Evolutionary conservation across 2,797 vertebrate species (phyloP), one percentile per base, ranked within the genome.

Genomic region (Dendrocincla tyrannina): DNA sequence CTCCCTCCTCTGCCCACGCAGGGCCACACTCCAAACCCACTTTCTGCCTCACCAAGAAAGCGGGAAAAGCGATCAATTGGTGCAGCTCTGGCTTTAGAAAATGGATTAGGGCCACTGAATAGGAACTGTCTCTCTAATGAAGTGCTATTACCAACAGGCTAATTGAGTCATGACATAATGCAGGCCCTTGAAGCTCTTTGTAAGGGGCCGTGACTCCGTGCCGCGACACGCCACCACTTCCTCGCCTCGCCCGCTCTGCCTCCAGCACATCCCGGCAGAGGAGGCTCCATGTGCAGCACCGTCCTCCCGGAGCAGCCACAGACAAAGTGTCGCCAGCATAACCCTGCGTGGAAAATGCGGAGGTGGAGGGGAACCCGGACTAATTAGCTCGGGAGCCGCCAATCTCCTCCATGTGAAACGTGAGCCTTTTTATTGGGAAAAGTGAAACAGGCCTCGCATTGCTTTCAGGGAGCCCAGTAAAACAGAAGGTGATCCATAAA

Each of bases 331-430:
- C 98, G 98, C 98, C 98, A 98, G 95, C 91, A 84, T 97, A 98
- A 98, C 98, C 98, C 98, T 97, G 98, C 97, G 97, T 98, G 98
- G 98, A 98, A 98, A 98, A 98, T 98, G 97, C 77, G 85, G 98
- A 96, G 98, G 97, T 97, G 98, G 97, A 97, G 95, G 97, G 97
- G 95, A 97, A 97, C 97, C 97, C 96, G n/a, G 94, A 76, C 95
- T 97, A 97, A 98, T 97, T 97, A 98, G 96, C 96, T 92, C 28
- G 20, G 89, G 95, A 97, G 95, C 96, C 95, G 79, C 97, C 95
- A 92, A 97, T 96, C 96, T 96, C 93, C 94, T 81, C n/a, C 96
- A 42, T 88, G 97, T 96, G 98, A 98, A 98, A 98, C 3, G 91
- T 95, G 97, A 98, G 97, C 92, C 77, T 85, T 97, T 96, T 97